phyloP scores from a whole-genome alignment of 2,888 invertebrate species.

The Pollenia labialis region DNA sequence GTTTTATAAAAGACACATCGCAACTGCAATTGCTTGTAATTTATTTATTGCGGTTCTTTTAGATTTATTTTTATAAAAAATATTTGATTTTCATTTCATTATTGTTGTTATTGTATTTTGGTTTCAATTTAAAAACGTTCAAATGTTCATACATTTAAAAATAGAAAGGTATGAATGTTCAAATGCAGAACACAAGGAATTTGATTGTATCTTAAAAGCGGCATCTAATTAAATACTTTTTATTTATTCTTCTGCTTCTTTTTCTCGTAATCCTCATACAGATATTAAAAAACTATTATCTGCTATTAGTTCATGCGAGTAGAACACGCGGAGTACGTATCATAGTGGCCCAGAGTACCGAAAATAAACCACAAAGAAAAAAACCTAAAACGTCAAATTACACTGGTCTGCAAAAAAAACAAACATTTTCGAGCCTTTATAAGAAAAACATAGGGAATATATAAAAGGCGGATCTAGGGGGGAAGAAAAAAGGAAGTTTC shows the following conservation, averaged over 20 bases:
- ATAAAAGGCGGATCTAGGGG: too few relatives aligned
- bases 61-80: slow-evolving; percentile 8
- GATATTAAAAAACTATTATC: slow-evolving; percentile 5
- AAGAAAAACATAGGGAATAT: too few relatives aligned
- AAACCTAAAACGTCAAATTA: slow-evolving; percentile 28
- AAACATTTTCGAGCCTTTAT: too few relatives aligned
- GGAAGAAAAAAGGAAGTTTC: too few relatives aligned
- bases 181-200: slow-evolving; percentile 60
- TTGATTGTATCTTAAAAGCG: slow-evolving; percentile 70
- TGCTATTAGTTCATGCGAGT: not conserved
- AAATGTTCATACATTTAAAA: slow-evolving; percentile 38
- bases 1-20: not conserved
- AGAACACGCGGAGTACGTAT: not conserved
- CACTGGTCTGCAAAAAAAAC: not conserved
- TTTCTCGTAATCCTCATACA: slow-evolving; percentile 17
- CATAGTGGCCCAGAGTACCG: slow-evolving; percentile 57
- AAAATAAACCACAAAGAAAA: not conserved
- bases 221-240: slow-evolving; percentile 73
- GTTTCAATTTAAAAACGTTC: slow-evolving; percentile 43
- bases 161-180: slow-evolving; percentile 66
- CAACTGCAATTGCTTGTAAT: slow-evolving; percentile 39
- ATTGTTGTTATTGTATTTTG: slow-evolving; percentile 22
- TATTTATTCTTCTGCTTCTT: slow-evolving; percentile 31
- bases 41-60: slow-evolving; percentile 37
- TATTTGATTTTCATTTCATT: not conserved